phyloP scores from a whole-genome alignment of 2,888 invertebrate species.

The Chrysolina americana region DNA sequence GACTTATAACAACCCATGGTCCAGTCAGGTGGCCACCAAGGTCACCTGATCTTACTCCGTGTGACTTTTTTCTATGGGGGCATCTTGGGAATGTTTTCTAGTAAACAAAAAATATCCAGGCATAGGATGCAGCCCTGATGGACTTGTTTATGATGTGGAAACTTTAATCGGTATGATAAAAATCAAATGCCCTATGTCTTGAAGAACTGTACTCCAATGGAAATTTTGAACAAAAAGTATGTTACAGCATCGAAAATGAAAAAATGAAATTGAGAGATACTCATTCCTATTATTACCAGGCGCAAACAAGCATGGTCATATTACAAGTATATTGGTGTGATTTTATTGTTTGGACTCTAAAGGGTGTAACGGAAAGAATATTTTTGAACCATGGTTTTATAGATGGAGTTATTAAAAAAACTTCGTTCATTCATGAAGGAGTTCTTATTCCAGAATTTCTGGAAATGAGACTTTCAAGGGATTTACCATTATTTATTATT shows the following conservation, averaged over 20 bases:
- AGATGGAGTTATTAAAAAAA: neutral
- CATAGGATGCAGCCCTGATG: constrained; percentile 32
- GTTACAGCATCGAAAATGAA: neutral
- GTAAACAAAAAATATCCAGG: constrained; percentile 29
- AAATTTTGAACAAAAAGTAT: constrained; percentile 1
- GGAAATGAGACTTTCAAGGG: constrained; percentile 2
- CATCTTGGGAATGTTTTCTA: too few relatives aligned
- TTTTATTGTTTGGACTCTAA: constrained; percentile 19
- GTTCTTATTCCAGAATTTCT: constrained; percentile 14
- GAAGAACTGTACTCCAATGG: constrained; percentile 16
- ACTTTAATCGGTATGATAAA: constrained; percentile 16
- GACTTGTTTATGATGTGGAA: neutral
- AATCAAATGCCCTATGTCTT: too few relatives aligned
- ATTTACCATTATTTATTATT: constrained; percentile 3
- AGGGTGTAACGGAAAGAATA: constrained; percentile 21
- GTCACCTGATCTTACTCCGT: too few relatives aligned
- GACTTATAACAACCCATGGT: too few relatives aligned
- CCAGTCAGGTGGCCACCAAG: too few relatives aligned
- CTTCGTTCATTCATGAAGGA: constrained; percentile 5
- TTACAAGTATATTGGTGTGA: constrained; percentile 19
- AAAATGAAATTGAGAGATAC: constrained; percentile 17
- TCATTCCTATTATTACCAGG: constrained; percentile 29
- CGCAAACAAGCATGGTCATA: constrained; percentile 26
- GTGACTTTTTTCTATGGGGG: too few relatives aligned
- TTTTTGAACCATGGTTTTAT: neutral